A percentile compares a stretch with the other conserved stretches of the same genome.
These are phyloP conservation scores for Zeugodacus cucurbitae DNA, from an alignment of 1,140 invertebrate species.

Conservation along the genomic window DNA sequence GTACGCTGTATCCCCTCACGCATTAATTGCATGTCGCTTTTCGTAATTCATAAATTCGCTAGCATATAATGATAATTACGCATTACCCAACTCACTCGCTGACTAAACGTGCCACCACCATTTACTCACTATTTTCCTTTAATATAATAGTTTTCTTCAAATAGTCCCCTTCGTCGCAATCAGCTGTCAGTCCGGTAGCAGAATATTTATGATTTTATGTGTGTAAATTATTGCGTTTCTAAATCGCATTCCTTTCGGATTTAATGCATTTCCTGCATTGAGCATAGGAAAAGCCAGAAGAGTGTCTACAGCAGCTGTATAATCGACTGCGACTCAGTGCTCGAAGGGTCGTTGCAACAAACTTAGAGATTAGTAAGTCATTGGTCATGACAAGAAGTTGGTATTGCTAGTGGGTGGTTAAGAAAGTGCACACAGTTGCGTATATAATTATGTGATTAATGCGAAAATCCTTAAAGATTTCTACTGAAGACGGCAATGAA, in stretches of 20 bases:
- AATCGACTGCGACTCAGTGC: neutral
- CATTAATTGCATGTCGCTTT: constrained; percentile 25
- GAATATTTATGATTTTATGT: constrained; percentile 9
- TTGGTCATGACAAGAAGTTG: neutral
- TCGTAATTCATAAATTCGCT: constrained; percentile 23
- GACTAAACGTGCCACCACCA: neutral
- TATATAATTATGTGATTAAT: too few relatives aligned
- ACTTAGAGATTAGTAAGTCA: neutral
- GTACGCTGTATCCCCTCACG: neutral
- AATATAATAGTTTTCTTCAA: neutral
- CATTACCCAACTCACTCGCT: neutral
- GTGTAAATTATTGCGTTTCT: constrained; percentile 32
- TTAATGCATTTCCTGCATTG: constrained; percentile 24
- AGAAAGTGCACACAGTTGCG: too few relatives aligned
- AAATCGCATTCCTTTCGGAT: constrained; percentile 33
- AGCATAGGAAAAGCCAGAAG: neutral
- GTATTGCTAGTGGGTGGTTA: neutral
- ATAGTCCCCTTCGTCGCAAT: neutral
- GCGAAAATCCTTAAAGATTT: too few relatives aligned
- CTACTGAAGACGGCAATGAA: too few relatives aligned
- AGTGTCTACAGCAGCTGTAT: neutral
- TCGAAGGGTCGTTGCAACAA: neutral
- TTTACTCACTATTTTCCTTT: neutral
- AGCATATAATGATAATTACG: constrained; percentile 23
- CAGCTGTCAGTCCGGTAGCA: neutral